These are phyloP conservation scores for Camptogramma bilineatum DNA, from an alignment of 2,888 invertebrate species.

Conservation along the genomic window DNA sequence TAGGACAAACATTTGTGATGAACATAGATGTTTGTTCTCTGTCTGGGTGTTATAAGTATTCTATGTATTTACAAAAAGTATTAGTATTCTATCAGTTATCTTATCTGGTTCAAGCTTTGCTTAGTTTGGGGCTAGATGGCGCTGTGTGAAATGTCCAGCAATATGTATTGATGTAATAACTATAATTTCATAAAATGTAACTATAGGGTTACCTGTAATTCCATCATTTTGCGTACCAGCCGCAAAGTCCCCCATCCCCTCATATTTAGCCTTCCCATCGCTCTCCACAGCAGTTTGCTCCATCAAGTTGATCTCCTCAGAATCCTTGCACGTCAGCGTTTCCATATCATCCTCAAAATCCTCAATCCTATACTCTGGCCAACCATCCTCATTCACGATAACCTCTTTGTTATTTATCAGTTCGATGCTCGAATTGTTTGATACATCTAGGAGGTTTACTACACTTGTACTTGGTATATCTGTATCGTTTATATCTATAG, in stretches of 20 bases:
- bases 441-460: constrained; percentile 61
- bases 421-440: constrained; percentile 52
- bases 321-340: constrained; percentile 41
- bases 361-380: constrained; percentile 81
- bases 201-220: constrained; percentile 86
- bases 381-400: constrained; percentile 83
- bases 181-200: too few relatives aligned
- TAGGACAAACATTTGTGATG: too few relatives aligned
- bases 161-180: too few relatives aligned
- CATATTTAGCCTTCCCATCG: constrained; percentile 60
- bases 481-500: constrained; percentile 63
- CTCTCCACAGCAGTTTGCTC: constrained; percentile 57
- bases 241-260: constrained; percentile 84
- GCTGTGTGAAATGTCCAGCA: too few relatives aligned
- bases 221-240: constrained; percentile 88
- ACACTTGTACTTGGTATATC: constrained; percentile 40
- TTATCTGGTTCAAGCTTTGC: too few relatives aligned
- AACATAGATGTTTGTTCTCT: too few relatives aligned
- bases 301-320: constrained; percentile 61
- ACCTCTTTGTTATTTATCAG: constrained; percentile 57
- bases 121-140: too few relatives aligned
- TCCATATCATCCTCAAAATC: constrained; percentile 74
- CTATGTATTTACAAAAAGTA: too few relatives aligned
- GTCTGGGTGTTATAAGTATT: too few relatives aligned
- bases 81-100: too few relatives aligned